A percentile compares a stretch with the other conserved stretches of the same genome.
Evolutionary conservation across 2,888 invertebrate species (phyloP).

Genomic region (Lepidonotus clava): DNA sequence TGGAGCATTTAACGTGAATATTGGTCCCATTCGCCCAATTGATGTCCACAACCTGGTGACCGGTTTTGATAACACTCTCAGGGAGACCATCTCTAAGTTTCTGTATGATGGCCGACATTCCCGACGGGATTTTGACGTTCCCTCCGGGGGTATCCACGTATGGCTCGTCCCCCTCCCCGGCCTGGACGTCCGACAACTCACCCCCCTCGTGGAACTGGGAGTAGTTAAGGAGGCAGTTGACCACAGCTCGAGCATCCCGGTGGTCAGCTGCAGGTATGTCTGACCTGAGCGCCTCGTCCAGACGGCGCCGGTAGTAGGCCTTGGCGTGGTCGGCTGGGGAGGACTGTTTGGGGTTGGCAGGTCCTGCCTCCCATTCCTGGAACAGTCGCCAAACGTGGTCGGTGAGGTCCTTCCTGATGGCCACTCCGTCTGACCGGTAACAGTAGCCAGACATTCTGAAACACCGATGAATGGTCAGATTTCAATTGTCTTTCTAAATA

Average conservation of each 20-base stretch:
- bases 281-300: background rate
- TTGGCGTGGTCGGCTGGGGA: background rate
- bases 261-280: background rate
- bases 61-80: background rate
- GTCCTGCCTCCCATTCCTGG: slow-evolving; percentile 30
- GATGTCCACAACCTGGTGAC: background rate
- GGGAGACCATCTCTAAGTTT: background rate
- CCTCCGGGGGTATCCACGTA: slow-evolving; percentile 47
- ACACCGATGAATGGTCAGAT: background rate
- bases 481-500: no score
- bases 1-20: background rate
- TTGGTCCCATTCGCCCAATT: background rate
- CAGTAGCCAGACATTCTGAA: slow-evolving; percentile 58
- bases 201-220: slow-evolving; percentile 32
- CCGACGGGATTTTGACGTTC: slow-evolving; percentile 50
- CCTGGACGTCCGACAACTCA: background rate
- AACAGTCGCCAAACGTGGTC: slow-evolving; percentile 56
- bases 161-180: background rate
- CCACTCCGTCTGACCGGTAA: slow-evolving; percentile 66
- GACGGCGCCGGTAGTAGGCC: background rate
- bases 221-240: slow-evolving; percentile 48
- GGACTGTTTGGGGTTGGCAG: background rate
- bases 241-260: background rate
- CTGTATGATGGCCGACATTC: background rate
- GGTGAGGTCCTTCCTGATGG: slow-evolving; percentile 63